Conservation (phyloP, 2,888 invertebrate species). For the Mechanitis mazaeus region DNA sequence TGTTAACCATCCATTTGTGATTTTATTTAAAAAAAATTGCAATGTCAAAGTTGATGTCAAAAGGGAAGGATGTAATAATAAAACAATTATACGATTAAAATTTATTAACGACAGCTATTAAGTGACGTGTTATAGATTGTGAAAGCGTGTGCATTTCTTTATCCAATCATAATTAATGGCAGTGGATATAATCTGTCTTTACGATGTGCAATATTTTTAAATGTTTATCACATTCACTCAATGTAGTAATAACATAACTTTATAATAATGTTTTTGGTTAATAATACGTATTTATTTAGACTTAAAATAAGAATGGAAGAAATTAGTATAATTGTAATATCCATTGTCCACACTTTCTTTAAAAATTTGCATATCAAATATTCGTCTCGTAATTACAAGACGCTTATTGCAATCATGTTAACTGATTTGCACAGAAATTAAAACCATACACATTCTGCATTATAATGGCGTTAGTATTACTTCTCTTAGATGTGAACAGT, state of each 20-base stretch:
- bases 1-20: neutral
- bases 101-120: constrained; percentile 5
- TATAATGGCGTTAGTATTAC: too few relatives aligned
- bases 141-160: neutral
- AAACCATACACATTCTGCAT: too few relatives aligned
- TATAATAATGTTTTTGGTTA: neutral
- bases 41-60: neutral
- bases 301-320: too few relatives aligned
- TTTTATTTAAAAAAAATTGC: neutral
- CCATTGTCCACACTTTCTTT: too few relatives aligned
- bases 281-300: neutral
- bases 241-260: neutral
- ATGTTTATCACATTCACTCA: neutral
- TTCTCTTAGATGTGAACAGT: too few relatives aligned
- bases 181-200: constrained; percentile 2
- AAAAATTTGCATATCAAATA: too few relatives aligned
- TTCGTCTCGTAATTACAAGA: too few relatives aligned
- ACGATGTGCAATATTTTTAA: neutral
- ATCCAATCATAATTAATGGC: neutral
- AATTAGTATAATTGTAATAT: too few relatives aligned
- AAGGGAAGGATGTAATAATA: neutral
- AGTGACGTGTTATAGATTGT: constrained; percentile 1
- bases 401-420: too few relatives aligned
- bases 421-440: too few relatives aligned
- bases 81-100: constrained; percentile 1